A percentile compares a stretch with the other conserved stretches of the same genome.
phyloP scores from a whole-genome alignment of 2,888 invertebrate genomes.

The Drosophila kanekoi region DNA sequence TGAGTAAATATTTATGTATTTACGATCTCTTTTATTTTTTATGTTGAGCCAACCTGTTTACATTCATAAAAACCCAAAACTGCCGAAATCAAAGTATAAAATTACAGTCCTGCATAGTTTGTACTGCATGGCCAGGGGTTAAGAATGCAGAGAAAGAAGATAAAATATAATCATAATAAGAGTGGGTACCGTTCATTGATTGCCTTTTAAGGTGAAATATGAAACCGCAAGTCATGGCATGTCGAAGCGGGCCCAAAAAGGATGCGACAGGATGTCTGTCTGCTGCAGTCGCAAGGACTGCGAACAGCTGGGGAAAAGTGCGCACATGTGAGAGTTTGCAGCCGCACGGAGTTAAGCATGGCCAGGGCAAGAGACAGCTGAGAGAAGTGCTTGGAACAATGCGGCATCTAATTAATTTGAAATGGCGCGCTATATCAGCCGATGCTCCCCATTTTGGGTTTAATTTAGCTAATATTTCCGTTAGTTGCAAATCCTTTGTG shows the following conservation, averaged over 20 bases:
- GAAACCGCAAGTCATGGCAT: slow-evolving; percentile 64
- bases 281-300: slow-evolving; percentile 13
- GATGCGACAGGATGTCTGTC: slow-evolving; percentile 62
- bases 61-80: slow-evolving; percentile 48
- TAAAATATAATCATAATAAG: slow-evolving; percentile 26
- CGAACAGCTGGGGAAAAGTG: slow-evolving; percentile 52
- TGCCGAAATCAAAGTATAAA: slow-evolving; percentile 57
- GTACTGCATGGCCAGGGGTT: slow-evolving; percentile 9
- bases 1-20: slow-evolving; percentile 54
- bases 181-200: slow-evolving; percentile 52
- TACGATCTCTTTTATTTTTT: slow-evolving; percentile 24
- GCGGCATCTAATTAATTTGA: slow-evolving; percentile 47
- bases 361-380: slow-evolving; percentile 23
- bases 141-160: background rate
- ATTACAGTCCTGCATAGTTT: slow-evolving; percentile 45
- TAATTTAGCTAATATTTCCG: slow-evolving; percentile 56
- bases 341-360: slow-evolving; percentile 1
- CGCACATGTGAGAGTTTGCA: slow-evolving; percentile 1
- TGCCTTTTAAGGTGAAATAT: slow-evolving; percentile 66
- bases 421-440: slow-evolving; percentile 24
- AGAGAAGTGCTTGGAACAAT: slow-evolving; percentile 37
- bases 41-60: slow-evolving; percentile 40
- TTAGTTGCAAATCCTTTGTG: slow-evolving; percentile 44
- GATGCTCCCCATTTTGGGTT: slow-evolving; percentile 1
- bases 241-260: slow-evolving; percentile 38